These are phyloP conservation scores for Pristis pectinata DNA, from an alignment of 2,797 vertebrate genomes.

Conservation along the genomic window DNA sequence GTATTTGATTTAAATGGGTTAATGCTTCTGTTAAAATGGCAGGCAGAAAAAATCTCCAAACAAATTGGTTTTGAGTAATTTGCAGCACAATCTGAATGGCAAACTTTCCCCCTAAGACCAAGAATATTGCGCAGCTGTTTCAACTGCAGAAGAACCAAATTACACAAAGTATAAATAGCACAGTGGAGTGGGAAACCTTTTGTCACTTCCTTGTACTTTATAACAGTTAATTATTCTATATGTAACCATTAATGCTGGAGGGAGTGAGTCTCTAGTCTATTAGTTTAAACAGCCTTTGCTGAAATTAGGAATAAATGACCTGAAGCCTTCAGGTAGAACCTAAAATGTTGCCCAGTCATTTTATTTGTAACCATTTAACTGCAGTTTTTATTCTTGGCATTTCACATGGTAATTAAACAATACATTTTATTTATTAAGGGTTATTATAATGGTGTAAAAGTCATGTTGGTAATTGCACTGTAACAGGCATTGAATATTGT, in stretches of 20 bases:
- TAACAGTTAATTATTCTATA: not conserved
- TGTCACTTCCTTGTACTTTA: conserved; percentile 3
- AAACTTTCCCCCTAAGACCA: not conserved
- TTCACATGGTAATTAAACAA: no score
- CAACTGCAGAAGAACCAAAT: not conserved
- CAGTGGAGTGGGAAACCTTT: not conserved
- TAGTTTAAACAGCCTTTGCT: conserved; percentile 8
- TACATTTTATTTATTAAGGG: not conserved
- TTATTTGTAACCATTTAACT: not conserved
- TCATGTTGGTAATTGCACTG: not conserved
- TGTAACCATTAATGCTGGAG: not conserved
- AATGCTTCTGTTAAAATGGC: not conserved
- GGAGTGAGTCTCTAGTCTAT: not conserved
- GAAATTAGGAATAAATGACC: not conserved
- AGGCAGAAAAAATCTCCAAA: not conserved
- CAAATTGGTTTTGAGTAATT: not conserved
- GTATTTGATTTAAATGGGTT: not conserved
- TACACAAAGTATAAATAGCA: not conserved
- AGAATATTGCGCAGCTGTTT: not conserved
- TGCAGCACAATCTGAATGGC: no score
- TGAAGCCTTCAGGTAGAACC: not conserved
- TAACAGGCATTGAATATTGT: not conserved
- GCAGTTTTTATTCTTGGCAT: not conserved
- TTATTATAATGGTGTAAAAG: not conserved
- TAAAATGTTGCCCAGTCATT: not conserved